phyloP scores from a whole-genome alignment of 2,888 invertebrate genomes.

The Macrosoma leucophasiata region DNA sequence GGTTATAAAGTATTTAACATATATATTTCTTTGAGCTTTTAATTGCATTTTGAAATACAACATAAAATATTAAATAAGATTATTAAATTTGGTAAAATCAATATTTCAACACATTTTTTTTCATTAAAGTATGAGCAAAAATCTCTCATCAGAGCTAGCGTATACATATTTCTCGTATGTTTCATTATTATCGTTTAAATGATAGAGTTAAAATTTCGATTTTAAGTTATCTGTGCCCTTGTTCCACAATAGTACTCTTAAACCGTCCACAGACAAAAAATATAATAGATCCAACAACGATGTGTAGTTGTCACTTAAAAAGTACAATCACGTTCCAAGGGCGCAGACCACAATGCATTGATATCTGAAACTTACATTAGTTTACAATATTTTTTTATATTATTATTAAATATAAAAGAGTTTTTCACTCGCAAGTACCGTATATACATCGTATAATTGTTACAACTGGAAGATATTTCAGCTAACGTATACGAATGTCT shows the following conservation, averaged over 20 bases:
- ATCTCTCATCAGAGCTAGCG: constrained; percentile 80
- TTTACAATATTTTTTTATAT: constrained; percentile 71
- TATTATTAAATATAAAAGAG: constrained; percentile 73
- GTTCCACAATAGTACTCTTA: no score
- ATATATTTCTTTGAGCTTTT: constrained; percentile 91
- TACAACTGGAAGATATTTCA: constrained; percentile 66
- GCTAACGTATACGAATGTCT: constrained; percentile 85
- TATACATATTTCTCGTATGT: constrained; percentile 84
- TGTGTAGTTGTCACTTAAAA: no score
- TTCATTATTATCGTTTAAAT: constrained; percentile 75
- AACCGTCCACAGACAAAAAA: no score
- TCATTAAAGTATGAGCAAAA: constrained; percentile 78
- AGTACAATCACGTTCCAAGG: no score
- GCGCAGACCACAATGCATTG: no score
- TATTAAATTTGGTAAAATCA: constrained; percentile 85
- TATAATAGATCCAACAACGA: no score
- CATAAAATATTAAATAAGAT: constrained; percentile 88
- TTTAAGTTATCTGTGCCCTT: no score
- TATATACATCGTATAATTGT: constrained; percentile 74
- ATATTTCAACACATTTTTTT: constrained; percentile 75
- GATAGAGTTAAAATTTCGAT: constrained; percentile 64
- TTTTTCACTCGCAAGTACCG: constrained; percentile 62
- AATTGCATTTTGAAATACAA: constrained; percentile 90
- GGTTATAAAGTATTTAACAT: constrained; percentile 83
- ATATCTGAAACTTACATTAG: constrained; percentile 62